Conservation (phyloP, 2,113 vertebrate genomes). For the Gulo gulo region DNA sequence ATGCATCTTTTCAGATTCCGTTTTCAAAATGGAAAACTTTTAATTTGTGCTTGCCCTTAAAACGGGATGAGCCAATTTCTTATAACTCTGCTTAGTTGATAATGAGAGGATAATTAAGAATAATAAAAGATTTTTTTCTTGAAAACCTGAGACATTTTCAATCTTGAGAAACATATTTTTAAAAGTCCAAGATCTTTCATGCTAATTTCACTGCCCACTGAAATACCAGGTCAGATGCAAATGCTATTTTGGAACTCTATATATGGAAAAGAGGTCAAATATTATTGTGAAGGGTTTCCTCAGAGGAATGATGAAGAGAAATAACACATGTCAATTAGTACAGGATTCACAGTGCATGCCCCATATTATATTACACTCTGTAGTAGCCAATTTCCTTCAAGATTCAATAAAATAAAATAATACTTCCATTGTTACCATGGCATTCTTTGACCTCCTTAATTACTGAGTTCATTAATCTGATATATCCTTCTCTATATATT, state of each 20-base stretch:
- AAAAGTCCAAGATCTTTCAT: conserved; percentile 14
- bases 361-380: neutral
- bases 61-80: conserved; percentile 13
- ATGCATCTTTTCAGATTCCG: neutral
- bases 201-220: neutral
- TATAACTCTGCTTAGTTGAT: neutral
- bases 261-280: neutral
- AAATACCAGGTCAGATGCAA: neutral
- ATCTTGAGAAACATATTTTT: conserved; percentile 9
- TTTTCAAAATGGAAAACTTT: conserved; percentile 37
- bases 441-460: neutral
- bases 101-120: neutral
- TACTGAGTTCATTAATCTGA: conserved; percentile 27
- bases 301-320: conserved; percentile 36
- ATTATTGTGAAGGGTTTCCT: neutral
- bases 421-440: neutral
- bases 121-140: conserved; percentile 10
- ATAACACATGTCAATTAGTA: neutral
- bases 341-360: neutral
- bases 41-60: neutral
- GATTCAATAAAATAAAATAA: conserved; percentile 28
- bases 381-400: neutral
- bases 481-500: neutral
- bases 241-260: conserved; percentile 1
- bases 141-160: neutral